These are phyloP conservation scores for Atherix ibis DNA, from an alignment of 2,888 invertebrate species.

Conservation along the genomic window DNA sequence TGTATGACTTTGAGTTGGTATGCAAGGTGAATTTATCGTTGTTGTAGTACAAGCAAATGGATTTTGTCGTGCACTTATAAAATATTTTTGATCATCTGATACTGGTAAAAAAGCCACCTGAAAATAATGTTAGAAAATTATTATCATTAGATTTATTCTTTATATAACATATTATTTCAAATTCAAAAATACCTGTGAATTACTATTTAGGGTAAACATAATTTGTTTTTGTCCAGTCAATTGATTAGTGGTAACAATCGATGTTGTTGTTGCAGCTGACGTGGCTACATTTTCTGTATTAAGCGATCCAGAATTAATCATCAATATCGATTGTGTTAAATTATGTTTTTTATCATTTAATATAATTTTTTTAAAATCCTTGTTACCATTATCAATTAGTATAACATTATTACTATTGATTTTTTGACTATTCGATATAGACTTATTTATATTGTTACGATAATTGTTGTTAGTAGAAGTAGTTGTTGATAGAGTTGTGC, in stretches of 20 bases:
- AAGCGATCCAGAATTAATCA: constrained; percentile 10
- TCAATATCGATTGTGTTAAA: constrained; percentile 10
- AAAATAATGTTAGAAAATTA: not conserved
- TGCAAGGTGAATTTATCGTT: constrained; percentile 4
- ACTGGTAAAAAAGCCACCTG: constrained; percentile 16
- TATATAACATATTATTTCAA: not conserved
- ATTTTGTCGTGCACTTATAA: constrained; percentile 10
- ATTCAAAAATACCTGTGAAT: constrained; percentile 21
- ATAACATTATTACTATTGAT: constrained; percentile 14
- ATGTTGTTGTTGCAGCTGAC: constrained; percentile 12
- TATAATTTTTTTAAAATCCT: constrained; percentile 6
- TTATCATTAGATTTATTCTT: too few relatives aligned
- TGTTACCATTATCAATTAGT: constrained; percentile 6
- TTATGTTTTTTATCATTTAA: constrained; percentile 10
- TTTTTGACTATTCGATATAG: constrained; percentile 13
- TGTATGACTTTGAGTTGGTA: constrained; percentile 5
- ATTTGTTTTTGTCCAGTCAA: constrained; percentile 21
- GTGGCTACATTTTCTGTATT: constrained; percentile 9
- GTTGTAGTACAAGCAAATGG: constrained; percentile 7
- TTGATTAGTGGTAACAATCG: constrained; percentile 14
- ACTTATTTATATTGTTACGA: constrained; percentile 6
- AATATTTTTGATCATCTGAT: constrained; percentile 13
- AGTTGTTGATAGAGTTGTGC: constrained; percentile 10
- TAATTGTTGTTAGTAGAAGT: constrained; percentile 6
- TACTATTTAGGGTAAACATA: constrained; percentile 24